phyloP scores from a whole-genome alignment of 2,113 vertebrate genomes.

The Megaleporinus macrocephalus region DNA sequence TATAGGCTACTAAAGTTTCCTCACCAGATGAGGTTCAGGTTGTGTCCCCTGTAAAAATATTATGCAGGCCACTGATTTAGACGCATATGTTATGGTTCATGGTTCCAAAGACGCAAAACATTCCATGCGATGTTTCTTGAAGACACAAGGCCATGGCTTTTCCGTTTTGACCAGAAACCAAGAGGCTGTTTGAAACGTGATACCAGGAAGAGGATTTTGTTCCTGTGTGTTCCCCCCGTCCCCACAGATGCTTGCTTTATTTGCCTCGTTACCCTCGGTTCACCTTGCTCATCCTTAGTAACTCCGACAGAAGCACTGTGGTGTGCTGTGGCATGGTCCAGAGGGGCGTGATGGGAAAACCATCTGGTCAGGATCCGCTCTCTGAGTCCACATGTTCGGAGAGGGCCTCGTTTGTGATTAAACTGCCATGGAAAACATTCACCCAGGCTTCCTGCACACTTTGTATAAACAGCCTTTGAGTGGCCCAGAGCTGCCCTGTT shows the following conservation, averaged over 20 bases:
- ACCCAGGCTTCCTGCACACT: slow-evolving; percentile 29
- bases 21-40: too few species aligned
- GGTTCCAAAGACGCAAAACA: not conserved
- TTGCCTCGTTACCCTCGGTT: slow-evolving; percentile 11
- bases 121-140: slow-evolving; percentile 1
- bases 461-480: slow-evolving; percentile 20
- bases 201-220: not conserved
- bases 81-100: not conserved
- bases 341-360: slow-evolving; percentile 43
- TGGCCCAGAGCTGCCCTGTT: not conserved
- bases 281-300: slow-evolving; percentile 16
- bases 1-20: too few species aligned
- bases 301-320: slow-evolving; percentile 12
- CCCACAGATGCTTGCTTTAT: slow-evolving; percentile 3
- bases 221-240: not conserved
- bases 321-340: slow-evolving; percentile 27
- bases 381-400: slow-evolving; percentile 5
- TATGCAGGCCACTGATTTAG: too few species aligned
- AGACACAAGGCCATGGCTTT: not conserved
- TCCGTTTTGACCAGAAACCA: not conserved
- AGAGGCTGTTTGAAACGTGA: not conserved
- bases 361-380: slow-evolving; percentile 50
- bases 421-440: slow-evolving; percentile 29
- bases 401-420: slow-evolving; percentile 21
- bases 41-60: too few species aligned